phyloP scores from a whole-genome alignment of 2,797 vertebrate species.

The Hydrolagus colliei region DNA sequence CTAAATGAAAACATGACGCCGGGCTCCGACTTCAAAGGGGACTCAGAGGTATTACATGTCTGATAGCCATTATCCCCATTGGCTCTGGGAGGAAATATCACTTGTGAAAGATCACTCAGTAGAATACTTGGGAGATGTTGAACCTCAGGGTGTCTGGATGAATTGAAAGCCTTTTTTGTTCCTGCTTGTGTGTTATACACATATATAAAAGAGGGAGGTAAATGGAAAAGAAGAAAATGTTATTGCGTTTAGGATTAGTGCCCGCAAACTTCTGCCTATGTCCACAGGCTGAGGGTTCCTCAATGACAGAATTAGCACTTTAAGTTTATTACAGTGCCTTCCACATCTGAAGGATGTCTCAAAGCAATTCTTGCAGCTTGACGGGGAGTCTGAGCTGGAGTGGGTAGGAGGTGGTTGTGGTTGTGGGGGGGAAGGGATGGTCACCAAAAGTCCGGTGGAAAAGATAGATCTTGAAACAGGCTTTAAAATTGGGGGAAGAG shows the following conservation, averaged over 20 bases:
- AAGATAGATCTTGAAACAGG: not conserved
- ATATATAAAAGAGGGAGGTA: too few species aligned
- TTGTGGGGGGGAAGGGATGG: not conserved
- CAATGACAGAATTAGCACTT: too few species aligned
- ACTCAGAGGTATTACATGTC: not conserved
- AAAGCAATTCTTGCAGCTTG: too few species aligned
- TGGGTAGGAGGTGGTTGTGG: not conserved
- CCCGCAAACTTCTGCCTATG: too few species aligned
- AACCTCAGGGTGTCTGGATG: not conserved
- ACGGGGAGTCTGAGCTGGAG: not conserved
- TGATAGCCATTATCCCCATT: too few species aligned
- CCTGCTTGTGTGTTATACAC: too few species aligned
- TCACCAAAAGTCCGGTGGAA: too few species aligned
- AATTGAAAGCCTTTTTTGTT: not conserved
- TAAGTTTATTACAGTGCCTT: too few species aligned
- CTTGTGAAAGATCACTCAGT: not conserved
- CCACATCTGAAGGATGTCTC: too few species aligned
- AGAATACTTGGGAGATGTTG: not conserved
- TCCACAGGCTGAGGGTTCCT: too few species aligned
- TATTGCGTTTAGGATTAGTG: too few species aligned
- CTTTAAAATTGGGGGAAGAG: not conserved
- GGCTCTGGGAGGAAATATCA: not conserved
- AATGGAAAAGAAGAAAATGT: too few species aligned
- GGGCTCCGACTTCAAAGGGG: not conserved
- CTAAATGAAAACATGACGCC: not conserved